Percentiles rank a stretch among this genome's conserved stretches.
Evolutionary conservation across 2,888 invertebrate species (phyloP).

Genomic region (Drosophila formosana): DNA sequence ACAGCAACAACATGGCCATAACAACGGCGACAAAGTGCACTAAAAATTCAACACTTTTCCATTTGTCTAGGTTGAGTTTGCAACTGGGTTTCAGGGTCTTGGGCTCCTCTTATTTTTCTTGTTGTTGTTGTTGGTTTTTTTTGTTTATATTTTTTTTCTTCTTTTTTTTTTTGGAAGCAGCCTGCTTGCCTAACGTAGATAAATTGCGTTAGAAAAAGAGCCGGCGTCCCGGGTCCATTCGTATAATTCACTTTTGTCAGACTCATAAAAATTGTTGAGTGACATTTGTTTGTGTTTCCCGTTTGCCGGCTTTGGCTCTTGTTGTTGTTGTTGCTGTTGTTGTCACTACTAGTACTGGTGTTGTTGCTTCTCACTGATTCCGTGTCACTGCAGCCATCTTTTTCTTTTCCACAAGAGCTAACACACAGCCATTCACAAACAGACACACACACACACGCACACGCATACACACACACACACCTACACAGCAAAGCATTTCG

Average conservation of each 20-base stretch:
- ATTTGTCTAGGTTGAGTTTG: constrained; percentile 56
- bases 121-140: not conserved
- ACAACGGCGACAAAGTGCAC: constrained; percentile 69
- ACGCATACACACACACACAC: constrained; percentile 27
- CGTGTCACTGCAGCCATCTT: constrained; percentile 74
- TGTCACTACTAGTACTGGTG: constrained; percentile 7
- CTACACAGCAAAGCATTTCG: constrained; percentile 27
- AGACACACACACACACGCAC: constrained; percentile 6
- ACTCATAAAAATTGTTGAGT: constrained; percentile 81
- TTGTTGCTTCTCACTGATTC: constrained; percentile 69
- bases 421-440: constrained; percentile 38
- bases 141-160: constrained; percentile 13
- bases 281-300: constrained; percentile 82
- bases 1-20: constrained; percentile 26
- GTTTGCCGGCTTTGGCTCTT: constrained; percentile 61
- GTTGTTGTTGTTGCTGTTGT: constrained; percentile 45
- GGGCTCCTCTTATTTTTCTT: not conserved
- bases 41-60: constrained; percentile 76
- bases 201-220: constrained; percentile 81
- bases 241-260: constrained; percentile 82
- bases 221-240: constrained; percentile 79
- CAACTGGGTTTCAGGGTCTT: not conserved
- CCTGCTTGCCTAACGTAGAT: constrained; percentile 71
- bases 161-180: constrained; percentile 17
- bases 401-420: constrained; percentile 67